Evolutionary conservation across 2,797 vertebrate genomes (phyloP), one percentile per base, ranked within the genome.

Genomic region (Carapus acus): DNA sequence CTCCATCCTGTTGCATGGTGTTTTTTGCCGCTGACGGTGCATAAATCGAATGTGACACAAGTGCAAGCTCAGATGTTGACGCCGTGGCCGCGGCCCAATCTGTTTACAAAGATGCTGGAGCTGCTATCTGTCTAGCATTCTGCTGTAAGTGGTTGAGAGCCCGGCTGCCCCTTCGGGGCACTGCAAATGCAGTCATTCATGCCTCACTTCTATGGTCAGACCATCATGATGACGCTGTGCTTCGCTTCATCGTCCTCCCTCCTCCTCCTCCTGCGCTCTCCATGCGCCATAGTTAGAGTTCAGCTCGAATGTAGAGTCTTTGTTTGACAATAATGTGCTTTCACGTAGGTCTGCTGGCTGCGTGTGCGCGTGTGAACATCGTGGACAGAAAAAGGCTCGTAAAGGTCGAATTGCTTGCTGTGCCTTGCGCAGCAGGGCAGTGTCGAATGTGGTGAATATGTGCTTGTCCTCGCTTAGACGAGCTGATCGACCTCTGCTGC

Each of bases 211-310:
- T 69, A 67, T 43, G 64, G 81, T 85, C 82, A 82, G 83, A 79
- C 83, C 85, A 86, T 82, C 68, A 56, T 15, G 76, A 82, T 83
- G 82, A 84, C 75, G 73, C 72, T 69, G 21, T 65, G 65, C 65
- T 31, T 65, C 66, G 62, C 66, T 56, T 51, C 67, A 54, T 61
- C 58, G 65, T 54, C 61, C 56, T 60, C 58, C 43, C 54, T 69
- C 39, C 51, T 60, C 59, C 53, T 52, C 23, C 48, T 43, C 45
- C 56, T 61, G 34, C 70, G 42, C 66, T 83, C 69, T 49, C 29
- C 23, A 68, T 73, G 67, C 62, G 55, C 34, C 49, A 60, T 56
- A 14, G 43, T 58, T 37, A 20, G 23, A 69, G 55, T 66, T 37
- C 40, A 58, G 51, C 65, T 65, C 34, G 66, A 59, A 59, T 62